Evolutionary conservation across 2,888 invertebrate species (phyloP).

Genomic region (Drosophila barbarae): DNA sequence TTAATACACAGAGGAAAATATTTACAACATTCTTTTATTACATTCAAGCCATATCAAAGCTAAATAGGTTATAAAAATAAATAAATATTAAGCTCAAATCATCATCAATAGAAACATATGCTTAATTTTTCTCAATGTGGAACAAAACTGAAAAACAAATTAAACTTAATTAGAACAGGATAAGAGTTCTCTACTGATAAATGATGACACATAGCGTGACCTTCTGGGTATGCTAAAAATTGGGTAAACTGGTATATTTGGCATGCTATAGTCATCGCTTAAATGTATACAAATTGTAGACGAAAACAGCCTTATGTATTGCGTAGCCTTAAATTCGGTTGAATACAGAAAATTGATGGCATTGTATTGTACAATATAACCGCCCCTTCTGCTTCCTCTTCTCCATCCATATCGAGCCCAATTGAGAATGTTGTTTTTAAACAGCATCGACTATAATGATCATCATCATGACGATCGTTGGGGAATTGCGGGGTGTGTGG

Average conservation of each 20-base stretch:
- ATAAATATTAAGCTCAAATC: neutral
- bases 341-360: constrained; percentile 47
- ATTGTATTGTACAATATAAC: constrained; percentile 39
- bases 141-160: constrained; percentile 4
- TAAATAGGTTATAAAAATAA: too few relatives aligned
- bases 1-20: constrained; percentile 11
- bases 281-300: constrained; percentile 33
- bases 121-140: neutral
- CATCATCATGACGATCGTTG: constrained; percentile 5
- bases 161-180: constrained; percentile 51
- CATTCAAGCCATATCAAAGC: too few relatives aligned
- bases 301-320: constrained; percentile 39
- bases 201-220: constrained; percentile 47
- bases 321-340: constrained; percentile 59
- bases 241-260: constrained; percentile 46
- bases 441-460: constrained; percentile 31
- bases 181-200: constrained; percentile 20
- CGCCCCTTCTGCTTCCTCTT: constrained; percentile 13
- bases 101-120: neutral
- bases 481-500: constrained; percentile 13
- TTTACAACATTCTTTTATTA: too few relatives aligned
- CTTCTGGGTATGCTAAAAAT: constrained; percentile 49
- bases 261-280: constrained; percentile 49
- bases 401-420: neutral
- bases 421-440: constrained; percentile 60